phyloP scores from a whole-genome alignment of 2,113 vertebrate genomes.

The Rhabdornis inornatus region DNA sequence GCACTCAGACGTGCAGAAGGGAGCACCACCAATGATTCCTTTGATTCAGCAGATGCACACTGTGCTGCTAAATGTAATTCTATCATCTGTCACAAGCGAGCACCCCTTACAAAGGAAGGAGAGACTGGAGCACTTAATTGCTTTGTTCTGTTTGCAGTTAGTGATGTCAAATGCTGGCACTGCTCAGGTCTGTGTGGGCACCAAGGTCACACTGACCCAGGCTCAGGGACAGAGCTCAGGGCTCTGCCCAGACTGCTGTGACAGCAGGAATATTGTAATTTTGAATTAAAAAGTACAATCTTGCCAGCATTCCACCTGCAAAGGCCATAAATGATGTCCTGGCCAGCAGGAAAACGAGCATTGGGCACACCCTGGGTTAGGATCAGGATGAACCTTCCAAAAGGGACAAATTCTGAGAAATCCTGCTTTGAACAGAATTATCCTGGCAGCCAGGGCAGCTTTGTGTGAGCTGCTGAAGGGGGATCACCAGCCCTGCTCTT shows the following conservation, averaged over 20 bases:
- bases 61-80: constrained; percentile 34
- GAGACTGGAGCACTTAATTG: background rate
- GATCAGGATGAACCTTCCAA: background rate
- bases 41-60: constrained; percentile 9
- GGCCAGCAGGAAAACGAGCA: background rate
- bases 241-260: background rate
- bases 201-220: background rate
- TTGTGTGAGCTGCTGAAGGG: background rate
- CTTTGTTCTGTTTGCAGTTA: background rate
- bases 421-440: background rate
- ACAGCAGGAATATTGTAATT: background rate
- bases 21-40: background rate
- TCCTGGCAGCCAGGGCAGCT: background rate
- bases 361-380: background rate
- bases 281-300: background rate
- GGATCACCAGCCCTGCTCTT: background rate
- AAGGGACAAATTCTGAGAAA: background rate
- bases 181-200: background rate
- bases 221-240: background rate
- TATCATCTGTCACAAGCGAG: background rate
- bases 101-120: background rate
- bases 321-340: background rate
- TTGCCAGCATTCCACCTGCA: background rate
- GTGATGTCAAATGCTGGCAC: fast-evolving
- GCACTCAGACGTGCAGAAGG: background rate